Conservation (phyloP, 2,797 vertebrate species). For the Okamejei kenojei region DNA sequence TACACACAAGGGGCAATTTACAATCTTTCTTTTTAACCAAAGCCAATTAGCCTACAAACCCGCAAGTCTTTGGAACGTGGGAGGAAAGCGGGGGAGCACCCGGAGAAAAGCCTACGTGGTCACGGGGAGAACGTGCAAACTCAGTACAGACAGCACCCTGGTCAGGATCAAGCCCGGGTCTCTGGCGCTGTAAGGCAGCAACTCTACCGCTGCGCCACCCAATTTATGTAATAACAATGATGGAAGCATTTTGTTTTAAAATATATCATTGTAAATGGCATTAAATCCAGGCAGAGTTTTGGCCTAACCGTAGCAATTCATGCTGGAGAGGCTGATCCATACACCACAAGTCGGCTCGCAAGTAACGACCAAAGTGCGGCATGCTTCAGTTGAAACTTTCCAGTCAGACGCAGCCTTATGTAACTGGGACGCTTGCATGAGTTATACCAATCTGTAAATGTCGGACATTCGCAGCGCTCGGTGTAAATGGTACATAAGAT, state of each 20-base stretch:
- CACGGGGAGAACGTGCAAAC: too few species aligned
- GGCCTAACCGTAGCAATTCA: not conserved
- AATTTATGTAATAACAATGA: not conserved
- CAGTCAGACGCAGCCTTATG: not conserved
- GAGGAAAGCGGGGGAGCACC: too few species aligned
- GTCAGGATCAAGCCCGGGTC: too few species aligned
- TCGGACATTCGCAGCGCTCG: not conserved
- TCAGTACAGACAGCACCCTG: too few species aligned
- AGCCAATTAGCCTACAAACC: too few species aligned
- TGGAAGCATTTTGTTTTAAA: not conserved
- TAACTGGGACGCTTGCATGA: not conserved
- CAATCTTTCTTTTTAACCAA: too few species aligned
- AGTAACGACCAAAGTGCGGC: not conserved
- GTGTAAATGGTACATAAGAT: not conserved
- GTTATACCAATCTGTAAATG: not conserved
- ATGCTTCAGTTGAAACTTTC: not conserved
- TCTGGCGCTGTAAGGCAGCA: too few species aligned
- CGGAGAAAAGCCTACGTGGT: too few species aligned
- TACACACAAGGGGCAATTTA: too few species aligned
- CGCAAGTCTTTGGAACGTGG: too few species aligned
- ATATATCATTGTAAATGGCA: not conserved
- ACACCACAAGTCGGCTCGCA: not conserved
- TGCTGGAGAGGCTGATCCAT: not conserved
- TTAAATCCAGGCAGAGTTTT: not conserved
- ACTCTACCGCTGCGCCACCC: too few species aligned